Conservation (phyloP, 1,140 invertebrate species). For the Drosophila baimaii region DNA sequence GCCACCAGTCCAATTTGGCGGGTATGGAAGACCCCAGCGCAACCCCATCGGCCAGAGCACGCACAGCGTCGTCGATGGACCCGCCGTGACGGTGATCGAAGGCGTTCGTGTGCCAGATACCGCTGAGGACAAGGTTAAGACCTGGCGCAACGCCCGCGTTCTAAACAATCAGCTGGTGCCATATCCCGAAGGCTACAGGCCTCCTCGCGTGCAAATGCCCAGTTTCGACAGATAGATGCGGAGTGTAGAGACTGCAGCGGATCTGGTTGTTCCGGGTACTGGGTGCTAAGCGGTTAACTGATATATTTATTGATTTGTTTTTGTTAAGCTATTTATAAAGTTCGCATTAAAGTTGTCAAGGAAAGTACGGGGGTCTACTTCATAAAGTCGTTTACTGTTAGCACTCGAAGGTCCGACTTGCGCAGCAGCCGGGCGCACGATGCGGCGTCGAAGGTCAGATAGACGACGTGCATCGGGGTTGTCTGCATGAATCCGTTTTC, state of each 20-base stretch:
- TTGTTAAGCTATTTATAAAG: slow-evolving; percentile 75
- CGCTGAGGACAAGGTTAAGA: slow-evolving; percentile 90
- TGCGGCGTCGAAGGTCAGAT: slow-evolving; percentile 54
- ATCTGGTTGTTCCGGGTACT: slow-evolving; percentile 9
- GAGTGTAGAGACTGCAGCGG: background rate
- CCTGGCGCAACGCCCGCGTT: slow-evolving; percentile 93
- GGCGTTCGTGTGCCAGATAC: slow-evolving; percentile 93
- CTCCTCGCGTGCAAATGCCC: slow-evolving; percentile 85
- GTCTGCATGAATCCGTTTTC: slow-evolving; percentile 84
- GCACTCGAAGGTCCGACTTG: slow-evolving; percentile 63
- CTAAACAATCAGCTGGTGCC: slow-evolving; percentile 91
- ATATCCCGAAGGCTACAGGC: slow-evolving; percentile 88
- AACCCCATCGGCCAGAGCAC: slow-evolving; percentile 74
- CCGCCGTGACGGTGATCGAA: slow-evolving; percentile 88
- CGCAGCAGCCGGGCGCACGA: slow-evolving; percentile 58
- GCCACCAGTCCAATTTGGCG: slow-evolving; percentile 15
- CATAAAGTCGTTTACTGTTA: slow-evolving; percentile 79
- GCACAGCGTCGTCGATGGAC: slow-evolving; percentile 73
- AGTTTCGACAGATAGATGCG: slow-evolving; percentile 75
- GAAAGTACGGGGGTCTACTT: slow-evolving; percentile 14
- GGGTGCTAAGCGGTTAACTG: slow-evolving; percentile 35
- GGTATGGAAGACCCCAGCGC: slow-evolving; percentile 44
- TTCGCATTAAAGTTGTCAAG: slow-evolving; percentile 63
- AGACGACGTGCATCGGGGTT: slow-evolving; percentile 60
- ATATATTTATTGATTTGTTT: slow-evolving; percentile 76